These are phyloP conservation scores for Zaprionus lachaisei DNA, from an alignment of 1,140 invertebrate species.

Conservation along the genomic window DNA sequence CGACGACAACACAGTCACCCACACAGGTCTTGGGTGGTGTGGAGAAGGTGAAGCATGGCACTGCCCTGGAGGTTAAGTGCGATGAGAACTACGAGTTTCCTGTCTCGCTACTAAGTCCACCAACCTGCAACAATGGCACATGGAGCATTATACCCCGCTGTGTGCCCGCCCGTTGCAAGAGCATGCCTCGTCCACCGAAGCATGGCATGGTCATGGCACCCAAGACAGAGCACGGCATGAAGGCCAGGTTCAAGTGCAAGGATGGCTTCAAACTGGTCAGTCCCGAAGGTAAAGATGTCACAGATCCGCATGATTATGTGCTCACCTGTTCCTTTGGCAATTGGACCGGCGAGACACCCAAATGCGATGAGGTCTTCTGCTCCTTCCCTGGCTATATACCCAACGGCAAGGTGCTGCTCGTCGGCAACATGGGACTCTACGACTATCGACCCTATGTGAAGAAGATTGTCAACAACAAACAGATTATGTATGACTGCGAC, in stretches of 20 bases:
- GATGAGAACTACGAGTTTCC: slow-evolving; percentile 94
- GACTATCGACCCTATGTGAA: slow-evolving; percentile 98
- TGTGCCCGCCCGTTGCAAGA: slow-evolving; percentile 95
- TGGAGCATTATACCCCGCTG: slow-evolving; percentile 97
- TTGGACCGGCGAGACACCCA: slow-evolving; percentile 94
- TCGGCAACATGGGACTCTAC: slow-evolving; percentile 98
- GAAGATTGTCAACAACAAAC: slow-evolving; percentile 96
- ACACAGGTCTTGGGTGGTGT: slow-evolving; percentile 86
- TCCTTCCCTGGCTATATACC: slow-evolving; percentile 96
- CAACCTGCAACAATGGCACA: slow-evolving; percentile 96
- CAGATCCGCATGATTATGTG: slow-evolving; percentile 87
- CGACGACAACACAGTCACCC: slow-evolving; percentile 85
- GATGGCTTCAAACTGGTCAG: slow-evolving; percentile 94
- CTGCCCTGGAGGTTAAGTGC: slow-evolving; percentile 93
- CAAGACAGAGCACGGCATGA: slow-evolving; percentile 97
- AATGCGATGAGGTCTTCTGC: slow-evolving; percentile 96
- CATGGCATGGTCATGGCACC: slow-evolving; percentile 98
- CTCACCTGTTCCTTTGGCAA: slow-evolving; percentile 95
- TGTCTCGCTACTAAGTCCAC: slow-evolving; percentile 73
- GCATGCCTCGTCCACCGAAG: slow-evolving; percentile 93
- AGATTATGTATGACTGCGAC: slow-evolving; percentile 98
- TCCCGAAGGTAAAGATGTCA: slow-evolving; percentile 84
- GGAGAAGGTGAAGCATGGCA: slow-evolving; percentile 91
- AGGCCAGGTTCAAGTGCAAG: slow-evolving; percentile 95
- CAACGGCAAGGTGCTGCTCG: slow-evolving; percentile 96